These are phyloP conservation scores for Orthonevra nobilis DNA, from an alignment of 2,888 invertebrate genomes.

Conservation along the genomic window DNA sequence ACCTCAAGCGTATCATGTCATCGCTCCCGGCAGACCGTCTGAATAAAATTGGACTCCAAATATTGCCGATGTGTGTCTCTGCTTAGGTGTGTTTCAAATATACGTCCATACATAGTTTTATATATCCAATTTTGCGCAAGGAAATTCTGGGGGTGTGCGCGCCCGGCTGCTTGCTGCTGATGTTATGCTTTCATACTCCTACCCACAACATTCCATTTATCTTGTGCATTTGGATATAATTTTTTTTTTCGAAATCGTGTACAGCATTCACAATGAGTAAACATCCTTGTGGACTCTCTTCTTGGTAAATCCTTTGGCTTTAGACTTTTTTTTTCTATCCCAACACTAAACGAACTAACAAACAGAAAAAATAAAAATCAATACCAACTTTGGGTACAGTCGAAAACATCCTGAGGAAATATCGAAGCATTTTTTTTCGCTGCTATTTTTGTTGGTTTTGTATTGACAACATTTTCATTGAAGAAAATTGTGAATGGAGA, in stretches of 20 bases:
- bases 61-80: slow-evolving; percentile 8
- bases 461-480: neutral
- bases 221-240: slow-evolving; percentile 59
- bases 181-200: slow-evolving; percentile 35
- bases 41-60: slow-evolving; percentile 42
- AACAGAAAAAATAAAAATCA: slow-evolving; percentile 20
- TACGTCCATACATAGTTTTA: slow-evolving; percentile 26
- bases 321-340: too few species aligned
- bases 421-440: slow-evolving; percentile 32
- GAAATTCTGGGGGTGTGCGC: neutral
- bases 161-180: slow-evolving; percentile 3
- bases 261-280: slow-evolving; percentile 49
- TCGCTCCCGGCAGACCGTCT: slow-evolving; percentile 50
- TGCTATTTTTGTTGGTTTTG: neutral
- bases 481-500: neutral
- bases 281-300: slow-evolving; percentile 30
- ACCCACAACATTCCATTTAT: slow-evolving; percentile 46
- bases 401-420: slow-evolving; percentile 33
- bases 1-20: slow-evolving; percentile 23
- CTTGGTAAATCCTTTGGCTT: neutral
- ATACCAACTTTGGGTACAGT: slow-evolving; percentile 32
- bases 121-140: slow-evolving; percentile 44
- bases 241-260: slow-evolving; percentile 53
- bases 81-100: neutral
- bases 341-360: too few species aligned